Evolutionary conservation across 2,113 vertebrate genomes (phyloP).

Genomic region (Hymenochirus boettgeri): DNA sequence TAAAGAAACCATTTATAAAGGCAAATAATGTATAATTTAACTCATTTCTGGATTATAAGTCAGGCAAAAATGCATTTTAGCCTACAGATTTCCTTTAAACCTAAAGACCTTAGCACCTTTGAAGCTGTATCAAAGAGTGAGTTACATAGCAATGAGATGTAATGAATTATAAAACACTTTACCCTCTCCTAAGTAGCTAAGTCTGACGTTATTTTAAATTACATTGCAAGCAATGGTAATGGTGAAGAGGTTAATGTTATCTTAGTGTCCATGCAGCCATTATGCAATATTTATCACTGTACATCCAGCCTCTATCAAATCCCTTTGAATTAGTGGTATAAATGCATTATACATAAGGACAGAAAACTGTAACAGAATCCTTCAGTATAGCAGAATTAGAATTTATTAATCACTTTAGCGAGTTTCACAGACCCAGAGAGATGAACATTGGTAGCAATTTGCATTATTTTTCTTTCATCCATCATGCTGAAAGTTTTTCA

Average conservation of each 20-base stretch:
- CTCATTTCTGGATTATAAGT: too few relatives aligned
- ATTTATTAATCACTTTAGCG: background rate
- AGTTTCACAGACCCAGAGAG: background rate
- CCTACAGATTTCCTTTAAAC: too few relatives aligned
- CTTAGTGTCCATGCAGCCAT: background rate
- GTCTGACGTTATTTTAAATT: too few relatives aligned
- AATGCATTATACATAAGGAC: background rate
- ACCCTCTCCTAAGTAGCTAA: too few relatives aligned
- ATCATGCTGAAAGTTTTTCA: background rate
- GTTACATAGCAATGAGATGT: too few relatives aligned
- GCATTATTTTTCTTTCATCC: constrained; percentile 1
- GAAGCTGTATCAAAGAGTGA: too few relatives aligned
- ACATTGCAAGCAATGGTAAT: too few relatives aligned
- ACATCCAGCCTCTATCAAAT: background rate
- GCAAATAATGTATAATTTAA: too few relatives aligned
- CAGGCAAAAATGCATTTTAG: too few relatives aligned
- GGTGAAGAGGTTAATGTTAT: background rate
- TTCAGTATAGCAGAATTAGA: background rate
- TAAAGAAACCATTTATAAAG: too few relatives aligned
- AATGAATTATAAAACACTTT: too few relatives aligned
- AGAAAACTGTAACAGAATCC: background rate
- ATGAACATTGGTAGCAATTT: background rate
- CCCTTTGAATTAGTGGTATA: background rate
- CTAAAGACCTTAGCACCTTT: too few relatives aligned
- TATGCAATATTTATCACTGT: background rate